phyloP scores from a whole-genome alignment of 2,888 invertebrate genomes.

The Perdita meconis region DNA sequence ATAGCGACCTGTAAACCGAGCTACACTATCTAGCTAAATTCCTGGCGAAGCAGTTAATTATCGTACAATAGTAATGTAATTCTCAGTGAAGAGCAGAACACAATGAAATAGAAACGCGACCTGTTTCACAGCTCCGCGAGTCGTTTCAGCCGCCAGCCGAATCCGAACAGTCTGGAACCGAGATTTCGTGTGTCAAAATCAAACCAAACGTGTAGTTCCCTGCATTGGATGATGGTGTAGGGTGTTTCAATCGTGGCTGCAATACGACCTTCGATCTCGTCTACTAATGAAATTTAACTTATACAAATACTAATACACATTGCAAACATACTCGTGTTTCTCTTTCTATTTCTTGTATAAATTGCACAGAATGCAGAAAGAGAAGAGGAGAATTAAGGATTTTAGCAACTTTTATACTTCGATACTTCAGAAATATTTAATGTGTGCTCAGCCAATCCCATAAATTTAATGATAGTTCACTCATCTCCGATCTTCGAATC shows the following conservation, averaged over 20 bases:
- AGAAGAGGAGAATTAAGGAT: too few relatives aligned
- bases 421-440: too few relatives aligned
- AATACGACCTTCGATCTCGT: slow-evolving; percentile 40
- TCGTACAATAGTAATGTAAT: slow-evolving; percentile 35
- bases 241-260: slow-evolving; percentile 1
- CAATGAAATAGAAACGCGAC: slow-evolving; percentile 61
- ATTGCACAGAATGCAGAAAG: too few relatives aligned
- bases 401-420: too few relatives aligned
- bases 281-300: slow-evolving; percentile 40
- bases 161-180: slow-evolving; percentile 1
- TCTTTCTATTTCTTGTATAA: too few relatives aligned
- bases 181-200: slow-evolving; percentile 38
- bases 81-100: slow-evolving; percentile 27
- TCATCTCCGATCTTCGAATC: too few relatives aligned
- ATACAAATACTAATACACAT: too few relatives aligned
- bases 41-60: slow-evolving; percentile 41
- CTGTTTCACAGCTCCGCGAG: slow-evolving; percentile 51
- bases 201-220: slow-evolving; percentile 6
- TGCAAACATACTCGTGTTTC: too few relatives aligned
- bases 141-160: background rate
- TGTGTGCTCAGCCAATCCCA: too few relatives aligned
- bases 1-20: slow-evolving; percentile 15
- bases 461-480: too few relatives aligned
- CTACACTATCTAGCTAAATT: background rate
- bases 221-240: slow-evolving; percentile 1